Base-by-base conservation (phyloP, 2,113 vertebrate species). In the Carassius gibelio region DNA sequence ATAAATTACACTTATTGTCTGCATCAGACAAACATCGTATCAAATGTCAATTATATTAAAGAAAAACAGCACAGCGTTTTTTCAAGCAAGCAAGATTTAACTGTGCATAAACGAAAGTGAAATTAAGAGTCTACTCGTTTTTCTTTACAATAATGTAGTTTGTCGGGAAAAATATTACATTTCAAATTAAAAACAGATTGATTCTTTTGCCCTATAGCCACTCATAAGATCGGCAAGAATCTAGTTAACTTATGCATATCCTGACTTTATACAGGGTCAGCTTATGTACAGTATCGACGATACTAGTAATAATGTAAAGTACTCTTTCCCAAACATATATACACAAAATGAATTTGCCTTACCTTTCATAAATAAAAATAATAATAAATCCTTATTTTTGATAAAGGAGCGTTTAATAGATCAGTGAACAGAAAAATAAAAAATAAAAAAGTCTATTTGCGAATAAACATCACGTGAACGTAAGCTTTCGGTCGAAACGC, bases 51-150 rank as follows among this genome's bases (percentile, higher is more conserved):
- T 74, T 6, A n/a, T 45, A 45, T 45, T 3, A 45, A 72, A 45
- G 10, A 71, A 38, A 71, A 21, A 23, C 42, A 2, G 11, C 38
- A 48, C 10, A 23, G 9, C 21, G 4, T 38, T 34, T 8, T 71
- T 38, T 19, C 7, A 71, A 71, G 11, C 36, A 48, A 23, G 21
- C 9, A 1, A 42, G 17, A 42, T 69, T 19, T 36, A 0, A 19
- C 19, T 36, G 3, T 62, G 38, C 8, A 17, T 23, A 81, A 64
- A 17, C 26, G 59, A 81, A 81, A 81, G 78, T 81, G 77, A 80
- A 80, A 79, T 23, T 61, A 59, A 77, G 13, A 2, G 48, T 30
- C 50, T 36, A 10, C 17, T 79, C 15, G 11, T 62, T 61, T 79
- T 13, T 45, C 59, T 62, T 80, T 80, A 2, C 3, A 62, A 26